phyloP scores from a whole-genome alignment of 2,113 vertebrate species.

The Tretioscincus oriximinensis region DNA sequence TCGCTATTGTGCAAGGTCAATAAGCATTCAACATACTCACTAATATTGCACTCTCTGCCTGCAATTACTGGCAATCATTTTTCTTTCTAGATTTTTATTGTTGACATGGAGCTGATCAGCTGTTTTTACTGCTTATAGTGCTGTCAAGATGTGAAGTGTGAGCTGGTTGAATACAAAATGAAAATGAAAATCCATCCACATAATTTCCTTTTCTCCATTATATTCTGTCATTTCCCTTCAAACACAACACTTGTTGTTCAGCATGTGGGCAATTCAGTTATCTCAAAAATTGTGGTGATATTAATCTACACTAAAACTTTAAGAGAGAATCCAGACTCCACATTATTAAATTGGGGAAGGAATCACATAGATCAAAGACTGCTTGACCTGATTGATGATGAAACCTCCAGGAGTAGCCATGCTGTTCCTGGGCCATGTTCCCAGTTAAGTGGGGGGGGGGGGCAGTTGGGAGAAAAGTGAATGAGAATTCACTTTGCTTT shows the following conservation, averaged over 20 bases:
- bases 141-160: background rate
- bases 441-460: too few relatives aligned
- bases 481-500: too few relatives aligned
- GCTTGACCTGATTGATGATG: too few relatives aligned
- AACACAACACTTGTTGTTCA: background rate
- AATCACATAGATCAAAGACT: too few relatives aligned
- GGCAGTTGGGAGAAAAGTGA: too few relatives aligned
- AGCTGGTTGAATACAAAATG: background rate
- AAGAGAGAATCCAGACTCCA: too few relatives aligned
- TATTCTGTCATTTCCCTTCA: background rate
- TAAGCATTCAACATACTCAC: background rate
- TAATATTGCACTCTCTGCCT: background rate
- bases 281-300: background rate
- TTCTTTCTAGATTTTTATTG: background rate
- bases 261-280: background rate
- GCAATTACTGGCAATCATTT: background rate
- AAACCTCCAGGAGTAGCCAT: too few relatives aligned
- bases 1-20: background rate
- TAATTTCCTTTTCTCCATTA: background rate
- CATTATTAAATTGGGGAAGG: too few relatives aligned
- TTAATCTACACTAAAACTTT: too few relatives aligned
- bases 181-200: background rate
- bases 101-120: background rate
- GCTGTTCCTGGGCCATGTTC: too few relatives aligned
- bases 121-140: background rate